Evolutionary conservation across 2,888 invertebrate genomes (phyloP).

Genomic region (Callimorpha dominula): DNA sequence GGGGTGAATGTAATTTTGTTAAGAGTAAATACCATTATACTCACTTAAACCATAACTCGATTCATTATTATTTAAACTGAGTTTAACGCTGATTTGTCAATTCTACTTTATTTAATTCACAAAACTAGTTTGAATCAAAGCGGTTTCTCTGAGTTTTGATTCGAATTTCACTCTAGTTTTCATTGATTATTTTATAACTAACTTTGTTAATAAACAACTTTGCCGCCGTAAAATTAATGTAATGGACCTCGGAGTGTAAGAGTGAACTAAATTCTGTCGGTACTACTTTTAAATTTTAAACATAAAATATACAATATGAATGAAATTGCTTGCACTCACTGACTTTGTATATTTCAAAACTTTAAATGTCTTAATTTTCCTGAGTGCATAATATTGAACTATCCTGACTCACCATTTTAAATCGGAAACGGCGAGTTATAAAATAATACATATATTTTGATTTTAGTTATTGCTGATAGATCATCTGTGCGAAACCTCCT

Average conservation of each 20-base stretch:
- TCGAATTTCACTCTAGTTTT: constrained; percentile 8
- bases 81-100: neutral
- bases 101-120: constrained; percentile 9
- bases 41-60: neutral
- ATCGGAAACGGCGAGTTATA: no score
- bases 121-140: constrained; percentile 7
- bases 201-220: constrained; percentile 9
- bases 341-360: neutral
- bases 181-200: constrained; percentile 12
- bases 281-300: neutral
- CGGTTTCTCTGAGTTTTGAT: constrained; percentile 10
- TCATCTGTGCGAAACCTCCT: no score
- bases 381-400: no score
- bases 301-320: neutral
- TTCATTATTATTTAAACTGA: constrained; percentile 3
- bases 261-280: neutral
- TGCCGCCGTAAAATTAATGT: constrained; percentile 4
- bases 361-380: no score
- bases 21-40: neutral
- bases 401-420: no score
- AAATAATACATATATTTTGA: no score
- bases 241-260: neutral
- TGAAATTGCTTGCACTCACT: neutral
- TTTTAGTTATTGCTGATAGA: no score
- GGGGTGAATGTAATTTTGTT: neutral